Conservation (phyloP, 2,797 vertebrate species). For the Pygocentrus nattereri region DNA sequence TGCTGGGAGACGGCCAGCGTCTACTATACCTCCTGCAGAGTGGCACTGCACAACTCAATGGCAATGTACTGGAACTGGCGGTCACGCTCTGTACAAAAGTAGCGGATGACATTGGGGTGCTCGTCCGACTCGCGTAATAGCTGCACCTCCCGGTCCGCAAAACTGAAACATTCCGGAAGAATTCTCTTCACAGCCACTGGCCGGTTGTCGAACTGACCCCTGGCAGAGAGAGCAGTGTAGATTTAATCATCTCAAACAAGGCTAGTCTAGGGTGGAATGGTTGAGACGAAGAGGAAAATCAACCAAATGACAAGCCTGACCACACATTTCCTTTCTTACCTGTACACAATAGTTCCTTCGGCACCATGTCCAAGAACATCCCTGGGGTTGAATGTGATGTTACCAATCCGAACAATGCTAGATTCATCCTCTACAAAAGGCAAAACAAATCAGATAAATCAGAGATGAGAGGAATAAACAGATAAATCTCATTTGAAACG, state of each 20-base stretch:
- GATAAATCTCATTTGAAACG: background rate
- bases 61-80: slow-evolving; percentile 99
- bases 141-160: slow-evolving; percentile 95
- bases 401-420: slow-evolving; percentile 86
- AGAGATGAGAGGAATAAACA: background rate
- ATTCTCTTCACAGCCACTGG: slow-evolving; percentile 96
- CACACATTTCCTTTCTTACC: slow-evolving; percentile 69
- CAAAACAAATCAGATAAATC: background rate
- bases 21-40: slow-evolving; percentile 89
- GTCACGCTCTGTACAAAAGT: slow-evolving; percentile 96
- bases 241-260: background rate
- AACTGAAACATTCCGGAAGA: slow-evolving; percentile 97
- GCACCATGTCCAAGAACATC: slow-evolving; percentile 94
- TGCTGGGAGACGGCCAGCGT: too few relatives aligned
- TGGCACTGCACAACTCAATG: slow-evolving; percentile 92
- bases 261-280: background rate
- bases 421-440: slow-evolving; percentile 83
- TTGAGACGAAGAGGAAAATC: background rate
- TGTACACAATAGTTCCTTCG: slow-evolving; percentile 98
- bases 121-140: slow-evolving; percentile 95
- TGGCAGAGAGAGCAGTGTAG: slow-evolving; percentile 63
- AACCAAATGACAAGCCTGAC: background rate
- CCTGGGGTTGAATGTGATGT: slow-evolving; percentile 92
- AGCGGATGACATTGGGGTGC: slow-evolving; percentile 96
- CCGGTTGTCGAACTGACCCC: slow-evolving; percentile 94